Evolutionary conservation across 2,797 vertebrate species (phyloP).

Genomic region (Rhynchotus rufescens): DNA sequence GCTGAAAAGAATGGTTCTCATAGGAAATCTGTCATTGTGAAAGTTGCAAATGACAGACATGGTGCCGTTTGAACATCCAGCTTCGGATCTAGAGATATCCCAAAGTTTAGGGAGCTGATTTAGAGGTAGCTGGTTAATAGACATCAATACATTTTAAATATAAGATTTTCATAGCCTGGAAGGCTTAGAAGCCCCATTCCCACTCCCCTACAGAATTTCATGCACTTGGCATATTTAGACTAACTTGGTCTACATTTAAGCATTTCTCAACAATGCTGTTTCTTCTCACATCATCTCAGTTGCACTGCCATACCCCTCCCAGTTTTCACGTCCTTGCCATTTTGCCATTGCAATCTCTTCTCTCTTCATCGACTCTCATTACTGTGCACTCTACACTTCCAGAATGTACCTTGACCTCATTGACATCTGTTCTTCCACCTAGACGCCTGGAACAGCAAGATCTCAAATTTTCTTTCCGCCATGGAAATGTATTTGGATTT

Average conservation of each 20-base stretch:
- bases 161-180: background rate
- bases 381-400: background rate
- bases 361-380: background rate
- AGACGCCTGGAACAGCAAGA: background rate
- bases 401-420: constrained; percentile 45
- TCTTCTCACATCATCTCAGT: background rate
- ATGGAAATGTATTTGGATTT: background rate
- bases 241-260: background rate
- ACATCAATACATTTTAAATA: background rate
- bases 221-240: background rate
- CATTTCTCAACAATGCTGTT: background rate
- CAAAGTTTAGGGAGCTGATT: background rate
- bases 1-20: background rate
- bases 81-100: background rate
- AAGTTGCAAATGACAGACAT: background rate
- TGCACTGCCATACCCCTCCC: background rate
- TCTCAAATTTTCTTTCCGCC: background rate
- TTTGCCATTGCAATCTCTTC: background rate
- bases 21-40: background rate
- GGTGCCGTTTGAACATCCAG: background rate
- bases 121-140: background rate
- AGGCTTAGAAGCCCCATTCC: background rate
- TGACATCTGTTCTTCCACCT: background rate
- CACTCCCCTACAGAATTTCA: background rate
- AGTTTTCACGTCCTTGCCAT: background rate